These are phyloP conservation scores for Argyra leucocephala DNA, from an alignment of 2,888 invertebrate genomes.

Conservation along the genomic window DNA sequence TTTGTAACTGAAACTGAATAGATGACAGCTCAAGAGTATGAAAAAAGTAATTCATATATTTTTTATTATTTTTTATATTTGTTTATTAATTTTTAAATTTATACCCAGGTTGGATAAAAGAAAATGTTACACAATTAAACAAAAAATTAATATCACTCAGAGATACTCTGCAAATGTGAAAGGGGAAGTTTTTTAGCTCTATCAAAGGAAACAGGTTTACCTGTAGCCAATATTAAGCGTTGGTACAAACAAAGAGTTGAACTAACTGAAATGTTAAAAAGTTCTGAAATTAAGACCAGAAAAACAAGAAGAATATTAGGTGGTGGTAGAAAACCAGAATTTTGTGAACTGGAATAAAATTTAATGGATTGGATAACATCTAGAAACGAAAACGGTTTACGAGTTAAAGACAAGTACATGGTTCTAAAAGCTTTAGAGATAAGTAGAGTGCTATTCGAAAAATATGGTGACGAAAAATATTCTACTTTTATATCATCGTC, in stretches of 20 bases:
- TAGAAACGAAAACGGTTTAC: slow-evolving; percentile 12
- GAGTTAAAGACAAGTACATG: slow-evolving; percentile 12
- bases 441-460: slow-evolving; percentile 12
- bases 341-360: slow-evolving; percentile 14
- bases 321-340: slow-evolving; percentile 13
- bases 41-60: too few species aligned
- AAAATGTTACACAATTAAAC: slow-evolving; percentile 12
- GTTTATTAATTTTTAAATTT: slow-evolving; percentile 9
- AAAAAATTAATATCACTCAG: slow-evolving; percentile 12
- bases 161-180: slow-evolving; percentile 11
- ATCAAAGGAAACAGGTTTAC: too few species aligned
- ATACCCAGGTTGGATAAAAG: slow-evolving; percentile 7
- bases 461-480: slow-evolving; percentile 7
- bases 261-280: slow-evolving; percentile 8
- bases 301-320: slow-evolving; percentile 11
- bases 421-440: slow-evolving; percentile 13
- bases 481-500: slow-evolving; percentile 11
- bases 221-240: slow-evolving; percentile 12
- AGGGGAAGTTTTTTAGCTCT: too few species aligned
- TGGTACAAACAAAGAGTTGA: slow-evolving; percentile 12
- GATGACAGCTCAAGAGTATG: too few species aligned
- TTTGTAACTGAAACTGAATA: too few species aligned
- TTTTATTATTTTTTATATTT: not conserved
- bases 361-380: slow-evolving; percentile 14
- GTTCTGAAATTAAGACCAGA: slow-evolving; percentile 6